Evolutionary conservation across 1,140 invertebrate genomes (phyloP).

Genomic region (Musca vetustissima): DNA sequence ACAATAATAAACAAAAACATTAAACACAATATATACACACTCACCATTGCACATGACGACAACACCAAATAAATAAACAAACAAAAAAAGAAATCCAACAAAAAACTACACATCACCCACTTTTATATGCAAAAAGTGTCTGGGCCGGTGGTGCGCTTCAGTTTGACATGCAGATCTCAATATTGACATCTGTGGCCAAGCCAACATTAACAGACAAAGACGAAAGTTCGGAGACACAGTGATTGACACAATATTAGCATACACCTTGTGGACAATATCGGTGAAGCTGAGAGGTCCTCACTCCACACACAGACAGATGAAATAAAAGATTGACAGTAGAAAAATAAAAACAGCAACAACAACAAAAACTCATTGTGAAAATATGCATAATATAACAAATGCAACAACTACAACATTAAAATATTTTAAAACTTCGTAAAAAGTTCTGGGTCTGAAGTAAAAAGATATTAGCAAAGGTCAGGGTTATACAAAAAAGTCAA

Average conservation of each 20-base stretch:
- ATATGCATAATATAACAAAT: slow-evolving; percentile 3
- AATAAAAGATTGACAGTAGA: neutral
- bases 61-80: too few species aligned
- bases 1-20: too few species aligned
- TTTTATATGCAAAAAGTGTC: slow-evolving; percentile 20
- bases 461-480: slow-evolving; percentile 8
- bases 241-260: slow-evolving; percentile 24
- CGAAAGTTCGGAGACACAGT: neutral
- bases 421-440: neutral
- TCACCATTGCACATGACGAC: too few species aligned
- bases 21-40: too few species aligned
- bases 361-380: neutral
- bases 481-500: neutral
- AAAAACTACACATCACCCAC: too few species aligned
- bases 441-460: neutral
- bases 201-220: neutral
- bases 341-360: neutral
- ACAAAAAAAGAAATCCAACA: too few species aligned
- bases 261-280: slow-evolving; percentile 14
- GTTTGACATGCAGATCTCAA: slow-evolving; percentile 23
- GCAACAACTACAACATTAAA: too few species aligned
- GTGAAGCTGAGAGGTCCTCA: neutral
- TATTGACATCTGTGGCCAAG: slow-evolving; percentile 2
- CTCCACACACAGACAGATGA: neutral
- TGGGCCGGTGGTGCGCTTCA: neutral